These are phyloP conservation scores for Onychorhynchus coronatus DNA, from an alignment of 2,113 vertebrate genomes.

Conservation along the genomic window DNA sequence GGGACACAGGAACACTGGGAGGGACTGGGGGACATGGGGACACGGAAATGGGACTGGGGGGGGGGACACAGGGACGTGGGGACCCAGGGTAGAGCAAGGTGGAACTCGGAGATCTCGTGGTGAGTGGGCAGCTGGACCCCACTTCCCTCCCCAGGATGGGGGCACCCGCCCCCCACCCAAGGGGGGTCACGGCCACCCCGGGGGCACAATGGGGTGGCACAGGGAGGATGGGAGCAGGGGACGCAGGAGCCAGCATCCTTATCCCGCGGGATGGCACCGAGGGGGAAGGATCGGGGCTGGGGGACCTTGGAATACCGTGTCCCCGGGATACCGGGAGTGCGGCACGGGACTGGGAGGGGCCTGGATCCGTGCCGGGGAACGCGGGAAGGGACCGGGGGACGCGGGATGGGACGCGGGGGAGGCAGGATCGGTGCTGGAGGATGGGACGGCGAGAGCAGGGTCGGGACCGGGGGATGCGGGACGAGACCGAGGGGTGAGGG, in stretches of 20 bases:
- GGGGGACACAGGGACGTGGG: too few species aligned
- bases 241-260: not conserved
- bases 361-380: not conserved
- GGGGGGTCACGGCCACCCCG: not conserved
- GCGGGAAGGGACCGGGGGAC: fast-evolving
- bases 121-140: not conserved
- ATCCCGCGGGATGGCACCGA: not conserved
- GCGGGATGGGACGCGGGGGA: not conserved
- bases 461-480: fast-evolving
- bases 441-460: not conserved
- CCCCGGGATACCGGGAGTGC: not conserved
- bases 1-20: too few species aligned
- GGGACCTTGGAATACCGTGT: not conserved
- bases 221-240: not conserved
- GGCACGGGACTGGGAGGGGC: not conserved
- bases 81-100: not conserved
- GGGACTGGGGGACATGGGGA: too few species aligned
- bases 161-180: fast-evolving
- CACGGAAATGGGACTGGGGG: too few species aligned
- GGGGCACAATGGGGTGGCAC: not conserved
- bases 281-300: not conserved
- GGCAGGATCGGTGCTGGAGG: not conserved
- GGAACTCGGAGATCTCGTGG: not conserved
- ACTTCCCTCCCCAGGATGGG: fast-evolving
- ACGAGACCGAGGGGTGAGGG: fast-evolving